phyloP scores from a whole-genome alignment of 2,888 invertebrate species.

The Oegoconia quadripuncta region DNA sequence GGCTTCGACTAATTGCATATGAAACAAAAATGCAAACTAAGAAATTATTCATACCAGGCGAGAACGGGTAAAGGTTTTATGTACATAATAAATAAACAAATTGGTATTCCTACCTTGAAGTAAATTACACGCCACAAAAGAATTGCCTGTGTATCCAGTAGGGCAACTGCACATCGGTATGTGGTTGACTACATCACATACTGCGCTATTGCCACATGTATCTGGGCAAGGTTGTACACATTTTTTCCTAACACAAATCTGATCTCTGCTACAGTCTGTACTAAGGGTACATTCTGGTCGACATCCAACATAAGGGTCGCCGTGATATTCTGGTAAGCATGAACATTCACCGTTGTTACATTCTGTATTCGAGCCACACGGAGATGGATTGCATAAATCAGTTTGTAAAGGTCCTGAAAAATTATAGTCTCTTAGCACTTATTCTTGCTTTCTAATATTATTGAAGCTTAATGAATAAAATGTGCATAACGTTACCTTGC shows the following conservation, averaged over 20 bases:
- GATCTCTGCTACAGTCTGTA: slow-evolving; percentile 83
- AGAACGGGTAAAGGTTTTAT: too few species aligned
- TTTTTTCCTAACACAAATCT: slow-evolving; percentile 85
- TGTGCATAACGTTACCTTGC: slow-evolving; percentile 50
- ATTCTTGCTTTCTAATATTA: too few species aligned
- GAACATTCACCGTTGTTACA: slow-evolving; percentile 84
- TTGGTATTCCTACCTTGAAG: slow-evolving; percentile 71
- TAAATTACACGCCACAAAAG: slow-evolving; percentile 82
- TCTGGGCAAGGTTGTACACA: slow-evolving; percentile 89
- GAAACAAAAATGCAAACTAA: too few species aligned
- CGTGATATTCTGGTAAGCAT: slow-evolving; percentile 86
- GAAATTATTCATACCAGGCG: too few species aligned
- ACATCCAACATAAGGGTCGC: slow-evolving; percentile 88
- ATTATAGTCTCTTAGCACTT: background rate
- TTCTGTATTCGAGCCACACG: slow-evolving; percentile 86
- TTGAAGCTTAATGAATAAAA: too few species aligned
- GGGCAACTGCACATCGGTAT: slow-evolving; percentile 88
- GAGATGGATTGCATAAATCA: slow-evolving; percentile 83
- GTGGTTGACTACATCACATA: slow-evolving; percentile 87
- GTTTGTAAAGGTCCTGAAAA: slow-evolving; percentile 42
- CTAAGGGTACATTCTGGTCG: slow-evolving; percentile 90
- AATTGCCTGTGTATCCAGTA: slow-evolving; percentile 85
- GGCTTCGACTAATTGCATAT: too few species aligned
- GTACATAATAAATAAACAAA: background rate
- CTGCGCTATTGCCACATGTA: slow-evolving; percentile 87